Base-by-base conservation (phyloP, 2,797 vertebrate species). In the Schizopygopsis malacanthus region DNA sequence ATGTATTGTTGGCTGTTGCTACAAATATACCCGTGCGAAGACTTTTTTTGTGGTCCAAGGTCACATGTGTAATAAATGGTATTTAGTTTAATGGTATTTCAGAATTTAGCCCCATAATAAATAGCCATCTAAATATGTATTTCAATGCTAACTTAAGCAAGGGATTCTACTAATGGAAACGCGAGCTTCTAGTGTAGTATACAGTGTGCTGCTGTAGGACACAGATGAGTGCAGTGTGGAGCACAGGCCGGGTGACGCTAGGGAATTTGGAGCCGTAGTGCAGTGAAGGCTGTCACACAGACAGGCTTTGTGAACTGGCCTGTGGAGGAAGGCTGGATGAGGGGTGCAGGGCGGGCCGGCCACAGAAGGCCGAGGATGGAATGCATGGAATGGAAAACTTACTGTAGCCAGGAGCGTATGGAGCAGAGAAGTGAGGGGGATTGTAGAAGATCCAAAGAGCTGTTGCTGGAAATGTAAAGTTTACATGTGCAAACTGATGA, bases 331-430 rank as follows among this genome's bases (percentile, higher is more conserved):
- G 61, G 78, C 85, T 88, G 87, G 91, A 88, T 82, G 84, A 88
- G 86, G 91, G 63, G 13, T 45, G 85, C 82, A 75, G 79, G 87
- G 83, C 78, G 83, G 92, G 93, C 92, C 91, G 93, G 92, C 93
- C 91, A 92, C 92, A 93, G 91, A 91, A 91, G 87, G 84, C 89
- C 87, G 86, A 90, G 91, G 92, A 90, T 94, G 95, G 95, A 96
- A 96, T 96, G 93, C 90, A 87, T 93, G 94, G 94, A 96, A 96
- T 96, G 94, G 87, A 85, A 76, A 84, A 71, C 76, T 83, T 83
- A 85, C 76, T 90, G 77, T 25, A 87, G 87, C 50, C 81, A 50
- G 52, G 72, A 72, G 80, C 77, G 47, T 75, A 59, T 63, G 78
- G 33, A 67, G 22, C 47, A 12, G 33, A 41, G 54, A 61, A 70